A percentile compares a stretch with the other conserved stretches of the same genome.
Conservation (phyloP, 2,113 vertebrate species). For the Empidonax traillii region DNA sequence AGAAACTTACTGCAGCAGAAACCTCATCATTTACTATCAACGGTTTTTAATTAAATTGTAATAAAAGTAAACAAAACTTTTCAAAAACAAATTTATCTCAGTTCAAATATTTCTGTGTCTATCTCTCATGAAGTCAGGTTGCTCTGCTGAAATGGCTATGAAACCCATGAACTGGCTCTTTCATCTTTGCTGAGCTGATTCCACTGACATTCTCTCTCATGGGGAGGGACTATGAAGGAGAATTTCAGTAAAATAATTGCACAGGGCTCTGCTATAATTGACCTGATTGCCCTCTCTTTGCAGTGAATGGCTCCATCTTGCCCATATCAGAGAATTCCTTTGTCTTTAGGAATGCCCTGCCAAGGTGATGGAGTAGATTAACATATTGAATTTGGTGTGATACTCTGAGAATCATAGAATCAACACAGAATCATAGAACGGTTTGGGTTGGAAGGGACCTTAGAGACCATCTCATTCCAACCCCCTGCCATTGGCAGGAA, state of each 20-base stretch:
- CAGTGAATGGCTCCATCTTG: neutral
- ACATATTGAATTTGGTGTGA: neutral
- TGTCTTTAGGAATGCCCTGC: neutral
- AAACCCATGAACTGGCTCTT: neutral
- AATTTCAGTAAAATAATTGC: neutral
- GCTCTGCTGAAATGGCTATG: neutral
- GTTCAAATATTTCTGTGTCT: neutral
- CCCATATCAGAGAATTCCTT: neutral
- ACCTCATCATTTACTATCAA: neutral
- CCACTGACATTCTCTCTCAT: neutral
- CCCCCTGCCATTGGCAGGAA: neutral
- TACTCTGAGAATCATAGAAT: neutral
- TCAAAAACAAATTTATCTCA: neutral
- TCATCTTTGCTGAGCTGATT: neutral
- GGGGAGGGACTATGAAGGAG: neutral
- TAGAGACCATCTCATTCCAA: neutral
- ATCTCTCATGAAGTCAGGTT: neutral
- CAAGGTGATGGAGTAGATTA: neutral
- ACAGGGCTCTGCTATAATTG: neutral
- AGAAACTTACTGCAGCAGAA: neutral
- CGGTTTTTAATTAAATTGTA: neutral
- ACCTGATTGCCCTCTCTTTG: neutral
- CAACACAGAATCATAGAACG: neutral
- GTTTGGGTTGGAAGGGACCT: neutral
- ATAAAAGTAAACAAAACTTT: slow-evolving; percentile 21